Evolutionary conservation across 1,140 invertebrate species (phyloP).

Genomic region (Melitaea cinxia): DNA sequence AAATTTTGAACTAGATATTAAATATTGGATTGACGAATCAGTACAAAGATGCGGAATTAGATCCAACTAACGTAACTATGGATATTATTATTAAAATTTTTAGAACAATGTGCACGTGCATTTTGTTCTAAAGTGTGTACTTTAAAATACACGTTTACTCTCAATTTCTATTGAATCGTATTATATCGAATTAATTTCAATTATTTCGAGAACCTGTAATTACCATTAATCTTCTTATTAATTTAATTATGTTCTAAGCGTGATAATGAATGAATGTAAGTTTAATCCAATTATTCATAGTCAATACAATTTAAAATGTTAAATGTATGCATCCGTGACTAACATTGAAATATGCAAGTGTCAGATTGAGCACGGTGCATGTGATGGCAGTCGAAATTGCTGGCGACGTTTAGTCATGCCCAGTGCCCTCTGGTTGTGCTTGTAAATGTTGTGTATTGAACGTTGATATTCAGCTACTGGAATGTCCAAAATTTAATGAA

Average conservation of each 20-base stretch:
- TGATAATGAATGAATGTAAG: background rate
- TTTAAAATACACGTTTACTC: too few species aligned
- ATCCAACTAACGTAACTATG: too few species aligned
- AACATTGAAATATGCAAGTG: slow-evolving; percentile 74
- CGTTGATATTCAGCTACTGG: slow-evolving; percentile 42
- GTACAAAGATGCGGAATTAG: too few species aligned
- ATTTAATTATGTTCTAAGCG: background rate
- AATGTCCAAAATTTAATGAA: background rate
- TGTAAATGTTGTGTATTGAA: slow-evolving; percentile 30
- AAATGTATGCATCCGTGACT: slow-evolving; percentile 60
- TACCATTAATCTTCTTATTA: background rate
- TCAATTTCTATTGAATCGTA: too few species aligned
- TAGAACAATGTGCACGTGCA: too few species aligned
- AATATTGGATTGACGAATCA: too few species aligned
- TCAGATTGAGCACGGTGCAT: slow-evolving; percentile 55
- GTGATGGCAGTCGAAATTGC: slow-evolving; percentile 63
- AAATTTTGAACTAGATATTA: too few species aligned
- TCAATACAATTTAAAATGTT: slow-evolving; percentile 40
- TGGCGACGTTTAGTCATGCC: slow-evolving; percentile 60
- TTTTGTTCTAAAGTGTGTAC: too few species aligned
- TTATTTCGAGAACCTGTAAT: too few species aligned
- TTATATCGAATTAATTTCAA: too few species aligned
- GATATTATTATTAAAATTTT: too few species aligned
- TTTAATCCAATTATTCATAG: slow-evolving; percentile 40
- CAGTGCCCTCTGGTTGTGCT: slow-evolving; percentile 46